Evolutionary conservation across 2,113 vertebrate genomes (phyloP).

Genomic region (Onychostoma macrolepis): DNA sequence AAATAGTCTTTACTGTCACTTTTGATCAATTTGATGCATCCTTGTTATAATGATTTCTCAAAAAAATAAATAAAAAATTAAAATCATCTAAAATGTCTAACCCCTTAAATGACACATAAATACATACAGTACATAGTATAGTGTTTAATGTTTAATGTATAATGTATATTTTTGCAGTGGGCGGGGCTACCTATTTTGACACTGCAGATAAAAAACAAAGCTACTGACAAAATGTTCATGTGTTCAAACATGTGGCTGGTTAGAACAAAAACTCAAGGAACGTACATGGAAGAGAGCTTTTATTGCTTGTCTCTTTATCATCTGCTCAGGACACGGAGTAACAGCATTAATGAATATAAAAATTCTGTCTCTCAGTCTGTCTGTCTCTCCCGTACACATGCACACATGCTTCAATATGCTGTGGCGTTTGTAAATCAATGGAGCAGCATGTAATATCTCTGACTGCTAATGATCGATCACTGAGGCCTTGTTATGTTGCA

Average conservation of each 20-base stretch:
- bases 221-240: neutral
- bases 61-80: too few species aligned
- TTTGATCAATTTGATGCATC: too few species aligned
- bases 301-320: neutral
- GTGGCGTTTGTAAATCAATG: constrained; percentile 26
- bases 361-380: neutral
- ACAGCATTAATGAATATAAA: neutral
- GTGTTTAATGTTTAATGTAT: too few species aligned
- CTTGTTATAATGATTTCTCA: too few species aligned
- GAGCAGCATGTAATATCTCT: constrained; percentile 39
- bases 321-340: neutral
- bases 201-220: neutral
- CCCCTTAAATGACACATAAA: too few species aligned
- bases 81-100: too few species aligned
- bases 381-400: neutral
- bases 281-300: neutral
- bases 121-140: too few species aligned
- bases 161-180: neutral
- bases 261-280: neutral
- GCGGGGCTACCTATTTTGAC: neutral
- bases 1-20: too few species aligned
- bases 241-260: neutral
- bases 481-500: constrained; percentile 31
- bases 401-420: neutral
- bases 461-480: constrained; percentile 34